Percentiles rank a stretch among this genome's conserved stretches.
These are phyloP conservation scores for Equus przewalskii DNA, from an alignment of 2,113 vertebrate species.

Conservation along the genomic window DNA sequence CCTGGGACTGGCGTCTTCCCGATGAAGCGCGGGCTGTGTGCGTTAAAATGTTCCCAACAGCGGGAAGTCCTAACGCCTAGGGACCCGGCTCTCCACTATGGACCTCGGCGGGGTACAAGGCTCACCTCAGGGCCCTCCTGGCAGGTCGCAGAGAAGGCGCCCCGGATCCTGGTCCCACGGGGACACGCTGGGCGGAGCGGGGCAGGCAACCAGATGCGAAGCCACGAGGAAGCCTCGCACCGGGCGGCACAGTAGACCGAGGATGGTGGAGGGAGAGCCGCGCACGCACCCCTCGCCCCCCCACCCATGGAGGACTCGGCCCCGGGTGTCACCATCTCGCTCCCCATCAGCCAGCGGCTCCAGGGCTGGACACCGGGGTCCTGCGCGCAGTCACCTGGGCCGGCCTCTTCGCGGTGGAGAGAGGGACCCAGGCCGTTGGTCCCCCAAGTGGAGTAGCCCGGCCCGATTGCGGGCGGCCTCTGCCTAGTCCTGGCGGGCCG, in stretches of 20 bases:
- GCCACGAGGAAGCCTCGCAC: background rate
- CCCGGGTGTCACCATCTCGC: background rate
- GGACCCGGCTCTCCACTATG: background rate
- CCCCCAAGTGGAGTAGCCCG: background rate
- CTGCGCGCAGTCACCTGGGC: background rate
- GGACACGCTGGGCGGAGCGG: background rate
- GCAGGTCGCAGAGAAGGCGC: background rate
- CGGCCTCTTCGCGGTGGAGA: background rate
- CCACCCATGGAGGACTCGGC: background rate
- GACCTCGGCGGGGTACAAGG: background rate
- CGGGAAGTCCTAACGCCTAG: background rate
- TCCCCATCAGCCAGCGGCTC: background rate
- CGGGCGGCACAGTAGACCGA: background rate
- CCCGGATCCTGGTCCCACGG: background rate
- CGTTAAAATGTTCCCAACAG: no score
- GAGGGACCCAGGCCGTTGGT: background rate
- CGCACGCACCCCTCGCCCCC: background rate
- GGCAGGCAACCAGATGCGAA: background rate
- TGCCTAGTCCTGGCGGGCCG: accelerated
- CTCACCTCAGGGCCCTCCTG: conserved; percentile 9
- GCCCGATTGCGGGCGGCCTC: background rate
- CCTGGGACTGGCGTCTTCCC: background rate
- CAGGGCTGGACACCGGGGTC: background rate
- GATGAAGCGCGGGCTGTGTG: background rate
- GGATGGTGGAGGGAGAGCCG: background rate